These are phyloP conservation scores for Acleris literana DNA, from an alignment of 2,888 invertebrate species.

Conservation along the genomic window DNA sequence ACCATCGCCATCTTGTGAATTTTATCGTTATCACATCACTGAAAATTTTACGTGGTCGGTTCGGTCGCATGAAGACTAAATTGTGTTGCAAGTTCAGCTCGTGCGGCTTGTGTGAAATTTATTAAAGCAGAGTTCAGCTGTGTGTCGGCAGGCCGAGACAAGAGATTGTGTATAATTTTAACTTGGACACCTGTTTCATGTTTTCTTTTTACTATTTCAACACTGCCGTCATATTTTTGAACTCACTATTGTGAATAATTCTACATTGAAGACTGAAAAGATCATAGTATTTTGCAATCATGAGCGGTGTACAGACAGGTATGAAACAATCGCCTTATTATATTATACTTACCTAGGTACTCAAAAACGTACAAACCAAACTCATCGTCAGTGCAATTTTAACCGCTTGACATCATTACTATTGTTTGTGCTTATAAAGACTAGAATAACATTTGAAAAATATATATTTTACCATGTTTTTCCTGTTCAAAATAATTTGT, in stretches of 20 bases:
- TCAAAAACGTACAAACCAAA: too few species aligned
- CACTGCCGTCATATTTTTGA: conserved; percentile 24
- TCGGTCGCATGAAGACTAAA: not conserved
- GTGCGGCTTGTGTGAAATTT: conserved; percentile 11
- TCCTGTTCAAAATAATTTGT: too few species aligned
- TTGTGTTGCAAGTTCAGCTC: conserved; percentile 14
- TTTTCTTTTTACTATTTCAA: conserved; percentile 15
- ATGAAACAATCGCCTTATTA: conserved; percentile 43
- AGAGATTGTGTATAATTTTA: conserved; percentile 26
- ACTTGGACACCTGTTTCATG: conserved; percentile 22
- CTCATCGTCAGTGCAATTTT: too few species aligned
- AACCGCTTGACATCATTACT: too few species aligned
- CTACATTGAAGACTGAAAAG: conserved; percentile 26
- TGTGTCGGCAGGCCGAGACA: not conserved
- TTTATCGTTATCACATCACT: conserved; percentile 37
- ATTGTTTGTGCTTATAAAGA: too few species aligned
- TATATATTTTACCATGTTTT: too few species aligned
- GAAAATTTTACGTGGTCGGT: conserved; percentile 30
- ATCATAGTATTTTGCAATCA: conserved; percentile 38
- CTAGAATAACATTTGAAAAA: too few species aligned
- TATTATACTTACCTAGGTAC: not conserved
- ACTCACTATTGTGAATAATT: conserved; percentile 27
- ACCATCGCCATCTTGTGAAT: conserved; percentile 36
- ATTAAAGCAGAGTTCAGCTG: conserved; percentile 17
- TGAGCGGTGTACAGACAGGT: conserved; percentile 76